phyloP scores from a whole-genome alignment of 2,888 invertebrate genomes.

The Melitaea athalia region DNA sequence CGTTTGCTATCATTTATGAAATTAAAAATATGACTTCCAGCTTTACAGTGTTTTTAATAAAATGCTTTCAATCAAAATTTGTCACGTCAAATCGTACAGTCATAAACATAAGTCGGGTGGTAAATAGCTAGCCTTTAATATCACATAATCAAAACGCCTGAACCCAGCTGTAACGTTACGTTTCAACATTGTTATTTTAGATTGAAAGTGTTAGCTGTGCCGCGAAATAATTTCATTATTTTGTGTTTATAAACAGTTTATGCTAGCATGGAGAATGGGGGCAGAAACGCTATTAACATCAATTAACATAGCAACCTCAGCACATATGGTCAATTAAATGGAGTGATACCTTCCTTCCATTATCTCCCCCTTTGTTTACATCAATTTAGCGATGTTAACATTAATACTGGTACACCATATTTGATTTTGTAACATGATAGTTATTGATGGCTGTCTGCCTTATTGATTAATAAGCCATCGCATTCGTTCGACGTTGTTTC shows the following conservation, averaged over 20 bases:
- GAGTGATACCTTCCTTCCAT: conserved; percentile 81
- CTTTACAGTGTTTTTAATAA: no score
- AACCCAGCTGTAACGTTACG: not conserved
- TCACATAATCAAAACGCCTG: not conserved
- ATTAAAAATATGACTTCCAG: no score
- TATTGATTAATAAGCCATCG: not conserved
- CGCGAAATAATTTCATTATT: conserved; percentile 25
- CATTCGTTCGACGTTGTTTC: not conserved
- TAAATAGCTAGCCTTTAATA: conserved; percentile 1
- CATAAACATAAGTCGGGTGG: not conserved
- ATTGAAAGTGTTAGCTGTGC: not conserved
- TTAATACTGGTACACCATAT: conserved; percentile 41
- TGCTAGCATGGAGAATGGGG: conserved; percentile 53
- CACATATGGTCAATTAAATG: conserved; percentile 79
- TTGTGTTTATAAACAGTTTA: conserved; percentile 48
- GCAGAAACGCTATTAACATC: conserved; percentile 75
- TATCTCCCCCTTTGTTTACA: conserved; percentile 75
- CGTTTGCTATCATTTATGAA: no score
- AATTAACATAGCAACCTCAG: conserved; percentile 79
- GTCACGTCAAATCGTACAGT: no score
- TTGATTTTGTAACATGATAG: conserved; percentile 20
- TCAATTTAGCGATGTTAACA: conserved; percentile 75
- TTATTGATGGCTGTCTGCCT: not conserved
- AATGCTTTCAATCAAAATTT: no score
- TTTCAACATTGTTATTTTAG: conserved; percentile 5